Evolutionary conservation across 2,888 invertebrate genomes (phyloP).

Genomic region (Euplexia lucipara): DNA sequence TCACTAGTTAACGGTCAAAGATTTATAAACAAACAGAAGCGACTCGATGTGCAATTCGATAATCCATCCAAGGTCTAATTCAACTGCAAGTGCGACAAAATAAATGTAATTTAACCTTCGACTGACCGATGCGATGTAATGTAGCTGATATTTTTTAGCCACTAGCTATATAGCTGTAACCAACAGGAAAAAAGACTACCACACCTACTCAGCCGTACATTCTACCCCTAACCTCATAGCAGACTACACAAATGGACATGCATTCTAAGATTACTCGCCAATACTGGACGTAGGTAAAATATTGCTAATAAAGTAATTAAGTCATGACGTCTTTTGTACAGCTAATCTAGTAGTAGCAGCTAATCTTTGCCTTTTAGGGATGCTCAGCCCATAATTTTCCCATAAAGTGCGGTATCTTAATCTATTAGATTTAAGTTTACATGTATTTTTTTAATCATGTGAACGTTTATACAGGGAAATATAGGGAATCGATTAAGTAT

Average conservation of each 20-base stretch:
- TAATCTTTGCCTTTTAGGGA: constrained; percentile 50
- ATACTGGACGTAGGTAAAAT: neutral
- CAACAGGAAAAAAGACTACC: too few species aligned
- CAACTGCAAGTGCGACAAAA: too few species aligned
- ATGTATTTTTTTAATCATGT: neutral
- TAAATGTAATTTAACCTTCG: too few species aligned
- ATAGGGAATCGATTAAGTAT: neutral
- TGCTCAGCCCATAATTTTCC: constrained; percentile 26
- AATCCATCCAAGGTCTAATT: too few species aligned
- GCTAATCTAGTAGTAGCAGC: neutral
- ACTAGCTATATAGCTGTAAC: too few species aligned
- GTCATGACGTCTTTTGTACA: neutral
- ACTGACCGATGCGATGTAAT: too few species aligned
- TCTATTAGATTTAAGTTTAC: neutral
- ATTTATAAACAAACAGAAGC: constrained; percentile 23
- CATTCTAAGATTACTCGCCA: neutral
- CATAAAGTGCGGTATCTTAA: neutral
- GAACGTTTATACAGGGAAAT: too few species aligned
- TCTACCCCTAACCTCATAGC: neutral
- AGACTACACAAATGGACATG: neutral
- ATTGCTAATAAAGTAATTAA: neutral
- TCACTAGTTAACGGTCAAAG: constrained; percentile 42
- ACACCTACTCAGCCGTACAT: neutral
- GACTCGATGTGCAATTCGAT: too few species aligned
- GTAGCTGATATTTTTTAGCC: too few species aligned